Percentiles rank a stretch among this genome's conserved stretches.
These are phyloP conservation scores for Leptinotarsa lineolata DNA, from an alignment of 1,140 invertebrate genomes.

Conservation along the genomic window DNA sequence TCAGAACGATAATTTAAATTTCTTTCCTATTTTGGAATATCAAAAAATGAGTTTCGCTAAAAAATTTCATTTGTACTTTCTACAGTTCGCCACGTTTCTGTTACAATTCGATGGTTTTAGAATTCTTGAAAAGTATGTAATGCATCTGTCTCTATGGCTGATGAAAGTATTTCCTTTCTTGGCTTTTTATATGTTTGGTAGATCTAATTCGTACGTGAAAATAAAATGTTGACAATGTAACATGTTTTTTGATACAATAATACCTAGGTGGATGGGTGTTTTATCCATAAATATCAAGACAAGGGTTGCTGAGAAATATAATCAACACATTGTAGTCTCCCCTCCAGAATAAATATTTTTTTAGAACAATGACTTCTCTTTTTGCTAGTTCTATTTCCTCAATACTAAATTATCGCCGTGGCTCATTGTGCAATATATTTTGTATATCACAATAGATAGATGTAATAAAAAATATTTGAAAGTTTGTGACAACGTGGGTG, in stretches of 20 bases:
- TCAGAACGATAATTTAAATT: constrained; percentile 17
- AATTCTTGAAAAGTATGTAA: constrained; percentile 37
- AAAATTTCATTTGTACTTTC: constrained; percentile 8
- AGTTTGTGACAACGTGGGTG: too few species aligned
- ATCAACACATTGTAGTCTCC: too few species aligned
- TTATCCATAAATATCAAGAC: too few species aligned
- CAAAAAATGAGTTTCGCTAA: constrained; percentile 6
- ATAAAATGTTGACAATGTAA: neutral
- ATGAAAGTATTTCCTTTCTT: constrained; percentile 48
- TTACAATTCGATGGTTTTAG: constrained; percentile 32
- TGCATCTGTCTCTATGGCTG: constrained; percentile 42
- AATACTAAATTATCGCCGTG: too few species aligned
- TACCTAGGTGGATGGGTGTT: too few species aligned
- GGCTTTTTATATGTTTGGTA: constrained; percentile 48
- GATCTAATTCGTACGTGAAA: constrained; percentile 26
- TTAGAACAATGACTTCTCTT: too few species aligned
- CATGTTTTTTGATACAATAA: neutral
- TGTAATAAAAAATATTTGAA: too few species aligned
- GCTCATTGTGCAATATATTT: too few species aligned
- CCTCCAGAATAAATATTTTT: too few species aligned
- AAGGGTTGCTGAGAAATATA: too few species aligned
- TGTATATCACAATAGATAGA: too few species aligned
- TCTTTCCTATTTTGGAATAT: constrained; percentile 21
- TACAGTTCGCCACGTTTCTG: constrained; percentile 15
- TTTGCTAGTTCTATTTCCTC: too few species aligned